A percentile compares a stretch with the other conserved stretches of the same genome.
Conservation (phyloP, 2,888 invertebrate genomes). For the Lapara coniferarum region DNA sequence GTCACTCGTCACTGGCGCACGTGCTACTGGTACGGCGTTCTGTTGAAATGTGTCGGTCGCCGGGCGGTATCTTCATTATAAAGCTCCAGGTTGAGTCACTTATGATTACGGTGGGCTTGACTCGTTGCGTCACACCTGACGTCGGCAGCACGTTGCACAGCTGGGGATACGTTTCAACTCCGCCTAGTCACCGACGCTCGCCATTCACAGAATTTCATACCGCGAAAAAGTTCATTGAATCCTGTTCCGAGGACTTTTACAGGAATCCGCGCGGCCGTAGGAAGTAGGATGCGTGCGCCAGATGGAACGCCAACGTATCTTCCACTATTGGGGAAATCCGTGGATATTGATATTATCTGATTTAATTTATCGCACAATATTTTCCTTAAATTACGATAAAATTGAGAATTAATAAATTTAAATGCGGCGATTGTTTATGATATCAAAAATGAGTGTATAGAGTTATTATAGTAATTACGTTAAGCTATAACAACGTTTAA, state of each 20-base stretch:
- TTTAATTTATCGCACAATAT: neutral
- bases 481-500: neutral
- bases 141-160: slow-evolving; percentile 46
- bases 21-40: slow-evolving; percentile 65
- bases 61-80: slow-evolving; percentile 66
- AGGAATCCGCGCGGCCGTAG: neutral
- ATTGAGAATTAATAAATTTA: neutral
- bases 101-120: slow-evolving; percentile 51
- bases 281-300: neutral
- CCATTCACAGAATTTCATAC: slow-evolving; percentile 36
- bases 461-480: neutral
- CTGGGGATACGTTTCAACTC: slow-evolving; percentile 55
- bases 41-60: slow-evolving; percentile 62
- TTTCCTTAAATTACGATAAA: neutral
- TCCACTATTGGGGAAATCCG: slow-evolving; percentile 1
- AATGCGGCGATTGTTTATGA: neutral
- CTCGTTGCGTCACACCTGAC: slow-evolving; percentile 52
- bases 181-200: slow-evolving; percentile 33
- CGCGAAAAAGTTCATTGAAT: slow-evolving; percentile 21
- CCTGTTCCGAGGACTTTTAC: slow-evolving; percentile 2
- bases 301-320: neutral
- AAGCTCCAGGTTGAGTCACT: slow-evolving; percentile 54
- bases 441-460: neutral
- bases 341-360: slow-evolving; percentile 12
- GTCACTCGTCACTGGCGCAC: slow-evolving; percentile 50